Conservation (phyloP, 1,140 invertebrate genomes). For the Drosophila nannoptera region DNA sequence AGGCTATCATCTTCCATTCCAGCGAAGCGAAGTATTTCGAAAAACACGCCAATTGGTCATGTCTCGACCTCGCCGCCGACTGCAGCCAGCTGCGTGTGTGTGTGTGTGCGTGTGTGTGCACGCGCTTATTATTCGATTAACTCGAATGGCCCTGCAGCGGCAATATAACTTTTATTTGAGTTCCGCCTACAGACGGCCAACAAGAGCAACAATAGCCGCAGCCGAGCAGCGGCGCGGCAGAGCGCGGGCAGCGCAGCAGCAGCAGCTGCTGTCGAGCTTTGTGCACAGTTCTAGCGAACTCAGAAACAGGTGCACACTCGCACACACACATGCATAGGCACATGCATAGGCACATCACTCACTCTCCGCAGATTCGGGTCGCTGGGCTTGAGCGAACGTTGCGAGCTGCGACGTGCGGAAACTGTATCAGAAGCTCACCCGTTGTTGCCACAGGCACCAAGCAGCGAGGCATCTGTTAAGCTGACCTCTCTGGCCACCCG, state of each 20-base stretch:
- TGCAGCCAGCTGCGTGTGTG: constrained; percentile 25
- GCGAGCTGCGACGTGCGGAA: constrained; percentile 5
- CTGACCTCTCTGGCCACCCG: not conserved
- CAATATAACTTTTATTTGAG: constrained; percentile 74
- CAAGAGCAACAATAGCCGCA: constrained; percentile 31
- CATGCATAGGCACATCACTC: constrained; percentile 18
- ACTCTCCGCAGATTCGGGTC: constrained; percentile 23
- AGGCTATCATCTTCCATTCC: constrained; percentile 69
- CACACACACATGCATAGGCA: constrained; percentile 11
- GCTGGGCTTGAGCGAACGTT: not conserved
- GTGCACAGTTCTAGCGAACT: constrained; percentile 15
- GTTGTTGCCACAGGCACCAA: constrained; percentile 20
- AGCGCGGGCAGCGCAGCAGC: too few species aligned
- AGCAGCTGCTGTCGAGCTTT: constrained; percentile 2
- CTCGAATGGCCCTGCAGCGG: constrained; percentile 71
- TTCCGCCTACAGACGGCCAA: constrained; percentile 58
- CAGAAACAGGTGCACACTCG: constrained; percentile 5
- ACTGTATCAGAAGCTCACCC: constrained; percentile 29
- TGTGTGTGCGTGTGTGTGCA: constrained; percentile 27
- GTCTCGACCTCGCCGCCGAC: constrained; percentile 66
- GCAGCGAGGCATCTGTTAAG: constrained; percentile 18
- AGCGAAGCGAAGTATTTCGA: constrained; percentile 58
- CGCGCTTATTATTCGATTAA: constrained; percentile 75
- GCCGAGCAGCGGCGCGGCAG: not conserved
- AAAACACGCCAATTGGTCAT: constrained; percentile 77